Base-by-base conservation (phyloP, 2,113 vertebrate genomes). In the Oxyura jamaicensis region DNA sequence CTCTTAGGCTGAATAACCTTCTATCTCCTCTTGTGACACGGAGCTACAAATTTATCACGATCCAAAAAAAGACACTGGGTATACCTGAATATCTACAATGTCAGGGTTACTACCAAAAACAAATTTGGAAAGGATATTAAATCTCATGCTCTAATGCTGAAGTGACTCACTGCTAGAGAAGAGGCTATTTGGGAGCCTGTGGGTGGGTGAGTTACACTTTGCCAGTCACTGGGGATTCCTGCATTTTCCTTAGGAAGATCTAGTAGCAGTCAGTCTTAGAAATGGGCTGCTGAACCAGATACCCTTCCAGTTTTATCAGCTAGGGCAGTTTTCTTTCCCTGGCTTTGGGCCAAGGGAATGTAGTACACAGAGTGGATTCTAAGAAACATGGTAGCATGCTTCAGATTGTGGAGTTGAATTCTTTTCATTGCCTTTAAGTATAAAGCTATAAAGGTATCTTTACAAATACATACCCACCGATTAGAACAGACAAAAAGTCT, bases 401-500 rank as follows among this genome's bases (percentile, higher is more conserved):
- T 52, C 82, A 35, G 69, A 88, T 89, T 93, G 44, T 92, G 62
- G 63, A 81, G 48, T 22, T 73, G 8, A 81, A 79, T 94, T 90
- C 83, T 88, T 92, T 89, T 90, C 69, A 62, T 76, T 91, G 88
- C 36, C n/a, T 82, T 68, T 91, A 79, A 83, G 53, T n/a, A n/a
- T n/a, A n/a, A n/a, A 65, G 41, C 58, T 93, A 81, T 80, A 91
- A 88, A 94, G 88, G 58, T 69, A 82, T 84, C 83, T 90, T 86
- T 86, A 68, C 1, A 4, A 90, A 84, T 78, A 65, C 29, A 53
- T 76, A 65, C 36, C 69, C 69, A 58, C 62, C 68, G 72, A 86
- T 92, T 60, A 88, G 93, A 90, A 86, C 28, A 91, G 86, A 90
- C 46, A 77, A 91, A 90, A 94, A 71, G 22, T 69, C 72, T 80